Conservation (phyloP, 1,140 invertebrate genomes). For the Trinorchestia longiramus region DNA sequence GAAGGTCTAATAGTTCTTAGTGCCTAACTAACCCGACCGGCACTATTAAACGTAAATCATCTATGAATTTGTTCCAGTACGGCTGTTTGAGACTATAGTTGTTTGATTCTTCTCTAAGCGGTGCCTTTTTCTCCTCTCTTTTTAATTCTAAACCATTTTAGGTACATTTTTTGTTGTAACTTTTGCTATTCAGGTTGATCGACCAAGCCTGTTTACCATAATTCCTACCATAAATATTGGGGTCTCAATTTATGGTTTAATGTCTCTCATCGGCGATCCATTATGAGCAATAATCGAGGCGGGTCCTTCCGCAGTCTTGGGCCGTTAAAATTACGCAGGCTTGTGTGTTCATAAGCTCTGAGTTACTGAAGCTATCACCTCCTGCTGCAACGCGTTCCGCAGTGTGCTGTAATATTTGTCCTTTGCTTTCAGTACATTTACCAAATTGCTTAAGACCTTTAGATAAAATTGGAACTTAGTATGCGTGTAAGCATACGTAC, state of each 20-base stretch:
- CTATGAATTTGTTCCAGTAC: too few species aligned
- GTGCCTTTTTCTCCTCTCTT: neutral
- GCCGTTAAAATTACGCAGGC: neutral
- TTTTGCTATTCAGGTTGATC: slow-evolving; percentile 17
- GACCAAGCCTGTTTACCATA: slow-evolving; percentile 36
- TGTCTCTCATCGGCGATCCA: slow-evolving; percentile 43
- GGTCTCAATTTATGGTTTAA: slow-evolving; percentile 55
- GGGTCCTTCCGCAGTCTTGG: neutral
- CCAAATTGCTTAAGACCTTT: neutral
- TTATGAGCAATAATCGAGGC: slow-evolving; percentile 47
- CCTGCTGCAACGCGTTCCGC: neutral
- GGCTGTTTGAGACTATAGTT: too few species aligned
- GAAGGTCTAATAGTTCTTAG: neutral
- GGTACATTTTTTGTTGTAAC: neutral
- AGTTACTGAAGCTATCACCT: neutral
- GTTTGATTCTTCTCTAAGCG: neutral
- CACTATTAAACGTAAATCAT: too few species aligned
- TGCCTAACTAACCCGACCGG: neutral
- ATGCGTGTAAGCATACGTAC: neutral
- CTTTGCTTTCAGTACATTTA: neutral
- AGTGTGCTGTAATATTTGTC: neutral
- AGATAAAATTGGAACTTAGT: neutral
- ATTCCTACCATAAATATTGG: slow-evolving; percentile 54
- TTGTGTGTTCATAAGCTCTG: neutral
- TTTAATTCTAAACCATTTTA: neutral